Evolutionary conservation across 2,113 vertebrate species (phyloP), one percentile per base, ranked within the genome.

Genomic region (Terrapene triunguis): DNA sequence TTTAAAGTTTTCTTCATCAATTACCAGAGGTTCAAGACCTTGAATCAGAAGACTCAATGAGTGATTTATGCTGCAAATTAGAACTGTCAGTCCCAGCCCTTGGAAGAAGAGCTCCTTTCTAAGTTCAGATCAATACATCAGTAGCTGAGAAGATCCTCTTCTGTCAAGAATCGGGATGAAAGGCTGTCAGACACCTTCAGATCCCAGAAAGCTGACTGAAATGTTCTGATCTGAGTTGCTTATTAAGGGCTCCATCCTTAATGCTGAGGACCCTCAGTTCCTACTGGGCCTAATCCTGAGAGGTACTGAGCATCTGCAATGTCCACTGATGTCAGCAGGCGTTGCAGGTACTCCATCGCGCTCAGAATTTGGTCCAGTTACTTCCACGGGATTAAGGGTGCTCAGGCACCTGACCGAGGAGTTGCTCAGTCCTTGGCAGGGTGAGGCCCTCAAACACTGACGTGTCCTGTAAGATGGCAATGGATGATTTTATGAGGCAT

Each of bases 11-110:
- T 87, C 85, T 53, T 87, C 90, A 87, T 82, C 85, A 92, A 82
- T 92, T 92, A 82, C 54, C 54, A 53, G 80, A 65, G 44, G 47
- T 62, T 86, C 48, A 79, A n/a, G 62, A 35, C 72, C 38, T 92
- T 72, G 47, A 50, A 92, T 54, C 62, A 57, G 85, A 29, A 88
- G 29, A 24, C 85, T 92, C 86, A 51, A 42, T 54, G 91, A 84
- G 80, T 92, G 91, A 92, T 88, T 88, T 92, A 92, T 88, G 72
- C 83, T 88, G 85, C 80, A 88, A 84, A 92, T 92, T 79, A 84
- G 80, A 92, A 54, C 91, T 92, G 85, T 80, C 91, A 88, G 54
- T 84, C 85, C 50, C 91, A 88, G 65, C 38, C 85, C 79, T 55
- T 44, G 44, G 62, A 91, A 87, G 79, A 87, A 82, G 53, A n/a